Conservation (phyloP, 1,140 invertebrate species). For the Hypsibius dujardini region DNA sequence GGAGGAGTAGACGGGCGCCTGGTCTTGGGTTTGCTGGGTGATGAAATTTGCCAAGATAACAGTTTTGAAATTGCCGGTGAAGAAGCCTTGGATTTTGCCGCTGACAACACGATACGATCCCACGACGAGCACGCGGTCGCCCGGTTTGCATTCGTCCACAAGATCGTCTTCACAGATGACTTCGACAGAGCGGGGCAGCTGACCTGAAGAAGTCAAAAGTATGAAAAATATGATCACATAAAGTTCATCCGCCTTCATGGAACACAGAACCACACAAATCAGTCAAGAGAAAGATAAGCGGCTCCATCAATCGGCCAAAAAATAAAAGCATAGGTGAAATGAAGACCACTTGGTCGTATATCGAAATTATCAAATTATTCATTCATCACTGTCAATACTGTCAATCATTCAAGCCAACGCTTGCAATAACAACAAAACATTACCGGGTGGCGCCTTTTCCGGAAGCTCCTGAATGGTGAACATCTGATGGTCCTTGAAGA, state of each 20-base stretch:
- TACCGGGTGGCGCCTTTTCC: slow-evolving; percentile 80
- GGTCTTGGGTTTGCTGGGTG: slow-evolving; percentile 70
- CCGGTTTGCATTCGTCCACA: slow-evolving; percentile 86
- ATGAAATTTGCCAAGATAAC: slow-evolving; percentile 85
- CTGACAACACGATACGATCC: slow-evolving; percentile 86
- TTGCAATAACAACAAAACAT: neutral
- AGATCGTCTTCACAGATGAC: slow-evolving; percentile 89
- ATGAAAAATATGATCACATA: too few species aligned
- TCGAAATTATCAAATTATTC: too few species aligned
- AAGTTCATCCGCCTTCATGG: too few species aligned
- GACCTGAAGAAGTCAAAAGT: slow-evolving; percentile 36
- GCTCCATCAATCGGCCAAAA: too few species aligned
- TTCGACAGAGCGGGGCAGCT: slow-evolving; percentile 81
- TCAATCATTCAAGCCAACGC: too few species aligned
- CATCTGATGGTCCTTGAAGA: slow-evolving; percentile 94
- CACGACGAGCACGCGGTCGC: slow-evolving; percentile 83
- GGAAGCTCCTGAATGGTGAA: slow-evolving; percentile 97
- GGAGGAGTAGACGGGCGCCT: slow-evolving; percentile 51
- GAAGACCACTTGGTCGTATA: too few species aligned
- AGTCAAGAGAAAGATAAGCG: too few species aligned
- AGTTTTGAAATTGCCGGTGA: slow-evolving; percentile 80
- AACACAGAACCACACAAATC: too few species aligned
- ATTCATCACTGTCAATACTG: too few species aligned
- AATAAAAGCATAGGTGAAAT: too few species aligned
- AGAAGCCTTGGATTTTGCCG: slow-evolving; percentile 76